A percentile compares a stretch with the other conserved stretches of the same genome.
Evolutionary conservation across 1,140 invertebrate species (phyloP).

Genomic region (Daktulosphaira vitifoliae): DNA sequence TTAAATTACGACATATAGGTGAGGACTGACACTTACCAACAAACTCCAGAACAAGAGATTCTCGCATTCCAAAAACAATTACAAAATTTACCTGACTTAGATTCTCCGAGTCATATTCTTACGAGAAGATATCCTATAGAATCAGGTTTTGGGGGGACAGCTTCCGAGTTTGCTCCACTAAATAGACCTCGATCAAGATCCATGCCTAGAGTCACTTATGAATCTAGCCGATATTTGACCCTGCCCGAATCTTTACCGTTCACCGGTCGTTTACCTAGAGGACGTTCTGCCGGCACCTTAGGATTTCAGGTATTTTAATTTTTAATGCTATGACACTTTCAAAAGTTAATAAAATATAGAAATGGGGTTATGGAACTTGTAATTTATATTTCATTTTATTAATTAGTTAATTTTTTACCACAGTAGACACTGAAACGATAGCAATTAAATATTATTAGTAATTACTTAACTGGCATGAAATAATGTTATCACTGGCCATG

Average conservation of each 20-base stretch:
- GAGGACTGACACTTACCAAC: constrained; percentile 33
- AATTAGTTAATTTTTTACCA: too few relatives aligned
- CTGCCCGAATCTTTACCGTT: constrained; percentile 41
- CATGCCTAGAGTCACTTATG: constrained; percentile 48
- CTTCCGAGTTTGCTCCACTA: constrained; percentile 39
- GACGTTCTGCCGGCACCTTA: constrained; percentile 41
- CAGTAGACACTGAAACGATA: too few relatives aligned
- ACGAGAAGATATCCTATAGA: constrained; percentile 31
- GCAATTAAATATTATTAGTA: too few relatives aligned
- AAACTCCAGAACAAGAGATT: constrained; percentile 48
- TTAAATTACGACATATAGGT: neutral
- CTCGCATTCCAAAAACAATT: constrained; percentile 49
- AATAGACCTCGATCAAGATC: constrained; percentile 47
- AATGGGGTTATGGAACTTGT: too few relatives aligned
- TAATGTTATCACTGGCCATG: too few relatives aligned
- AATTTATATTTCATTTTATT: too few relatives aligned
- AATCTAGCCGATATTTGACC: constrained; percentile 44
- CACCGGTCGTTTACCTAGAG: constrained; percentile 40
- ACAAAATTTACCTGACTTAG: constrained; percentile 49
- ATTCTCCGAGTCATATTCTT: constrained; percentile 38
- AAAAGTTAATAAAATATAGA: too few relatives aligned
- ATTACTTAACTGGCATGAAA: too few relatives aligned
- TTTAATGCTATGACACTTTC: too few relatives aligned
- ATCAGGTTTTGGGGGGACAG: constrained; percentile 37
- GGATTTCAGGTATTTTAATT: constrained; percentile 32